Evolutionary conservation across 2,113 vertebrate genomes (phyloP).

Genomic region (Mirounga angustirostris): DNA sequence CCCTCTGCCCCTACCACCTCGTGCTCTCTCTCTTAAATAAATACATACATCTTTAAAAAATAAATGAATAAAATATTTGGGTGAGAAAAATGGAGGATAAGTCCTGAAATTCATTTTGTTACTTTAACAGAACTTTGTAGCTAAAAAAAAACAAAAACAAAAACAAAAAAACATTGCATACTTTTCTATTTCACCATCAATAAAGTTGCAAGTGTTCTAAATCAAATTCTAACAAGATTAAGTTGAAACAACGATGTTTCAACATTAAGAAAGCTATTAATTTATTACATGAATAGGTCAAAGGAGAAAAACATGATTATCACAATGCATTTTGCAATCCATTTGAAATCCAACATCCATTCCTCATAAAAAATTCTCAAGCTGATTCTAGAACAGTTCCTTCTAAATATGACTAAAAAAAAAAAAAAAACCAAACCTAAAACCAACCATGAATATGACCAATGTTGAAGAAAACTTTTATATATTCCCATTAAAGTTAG

Average conservation of each 20-base stretch:
- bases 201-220: conserved; percentile 49
- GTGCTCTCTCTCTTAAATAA: background rate
- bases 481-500: background rate
- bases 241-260: conserved; percentile 46
- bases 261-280: conserved; percentile 61
- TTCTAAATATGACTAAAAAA: background rate
- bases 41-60: background rate
- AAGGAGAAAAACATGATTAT: conserved; percentile 16
- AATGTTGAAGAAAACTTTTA: background rate
- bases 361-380: background rate
- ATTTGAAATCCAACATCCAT: conserved; percentile 14
- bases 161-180: background rate
- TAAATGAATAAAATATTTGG: background rate
- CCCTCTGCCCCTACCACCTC: background rate
- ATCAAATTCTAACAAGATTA: conserved; percentile 64
- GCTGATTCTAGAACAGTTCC: background rate
- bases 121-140: background rate
- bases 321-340: background rate
- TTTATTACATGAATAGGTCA: conserved; percentile 52
- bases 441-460: background rate
- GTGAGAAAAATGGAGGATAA: background rate
- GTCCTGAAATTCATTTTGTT: background rate
- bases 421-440: background rate
- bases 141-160: background rate
- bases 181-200: conserved; percentile 7